Conservation (phyloP, 2,888 invertebrate species). For the Thera britannica region DNA sequence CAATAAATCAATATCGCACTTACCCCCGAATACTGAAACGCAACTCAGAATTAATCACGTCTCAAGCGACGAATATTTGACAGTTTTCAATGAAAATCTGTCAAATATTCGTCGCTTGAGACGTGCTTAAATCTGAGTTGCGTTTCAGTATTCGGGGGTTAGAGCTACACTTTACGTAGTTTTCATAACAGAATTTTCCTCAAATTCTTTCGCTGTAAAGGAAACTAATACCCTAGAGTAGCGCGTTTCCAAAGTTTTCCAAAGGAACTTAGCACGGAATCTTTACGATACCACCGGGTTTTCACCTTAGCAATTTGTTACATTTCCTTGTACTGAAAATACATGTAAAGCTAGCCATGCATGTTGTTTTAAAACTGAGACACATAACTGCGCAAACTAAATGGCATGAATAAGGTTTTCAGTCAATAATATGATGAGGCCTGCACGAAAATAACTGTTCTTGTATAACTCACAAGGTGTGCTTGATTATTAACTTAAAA, state of each 20-base stretch:
- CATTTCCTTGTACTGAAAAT: slow-evolving; percentile 49
- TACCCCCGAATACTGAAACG: no score
- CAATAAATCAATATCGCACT: slow-evolving; percentile 24
- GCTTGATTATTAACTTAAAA: no score
- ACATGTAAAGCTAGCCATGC: slow-evolving; percentile 34
- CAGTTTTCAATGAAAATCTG: no score
- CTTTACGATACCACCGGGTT: slow-evolving; percentile 68
- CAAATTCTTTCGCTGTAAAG: slow-evolving; percentile 39
- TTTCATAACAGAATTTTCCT: slow-evolving; percentile 35
- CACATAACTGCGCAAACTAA: not conserved
- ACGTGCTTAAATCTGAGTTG: no score
- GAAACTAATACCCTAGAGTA: slow-evolving; percentile 46
- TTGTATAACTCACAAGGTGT: no score
- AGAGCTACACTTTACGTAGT: slow-evolving; percentile 24
- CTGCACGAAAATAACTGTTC: no score
- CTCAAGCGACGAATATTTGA: no score
- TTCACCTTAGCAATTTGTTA: slow-evolving; percentile 60
- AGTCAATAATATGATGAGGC: no score
- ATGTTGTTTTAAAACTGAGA: slow-evolving; percentile 1
- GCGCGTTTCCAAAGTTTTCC: slow-evolving; percentile 60
- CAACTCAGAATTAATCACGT: no score
- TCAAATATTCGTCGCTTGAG: no score
- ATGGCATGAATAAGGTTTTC: no score
- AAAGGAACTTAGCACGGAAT: slow-evolving; percentile 60
- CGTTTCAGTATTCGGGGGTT: no score